Evolutionary conservation across 2,113 vertebrate species (phyloP).

Genomic region (Bos taurus): DNA sequence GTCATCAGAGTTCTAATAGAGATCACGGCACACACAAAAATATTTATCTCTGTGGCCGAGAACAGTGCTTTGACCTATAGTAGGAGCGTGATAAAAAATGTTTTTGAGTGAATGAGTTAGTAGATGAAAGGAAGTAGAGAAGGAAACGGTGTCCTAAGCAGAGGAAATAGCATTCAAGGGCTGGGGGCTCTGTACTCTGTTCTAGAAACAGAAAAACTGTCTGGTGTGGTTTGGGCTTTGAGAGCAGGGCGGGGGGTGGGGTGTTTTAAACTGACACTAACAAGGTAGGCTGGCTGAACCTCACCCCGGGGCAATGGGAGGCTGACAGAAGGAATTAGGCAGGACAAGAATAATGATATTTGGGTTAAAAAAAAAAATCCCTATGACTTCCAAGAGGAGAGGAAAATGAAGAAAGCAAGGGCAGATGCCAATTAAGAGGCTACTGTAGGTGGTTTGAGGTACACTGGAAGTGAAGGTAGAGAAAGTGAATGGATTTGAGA

Average conservation of each 20-base stretch:
- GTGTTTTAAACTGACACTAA: background rate
- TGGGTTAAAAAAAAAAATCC: background rate
- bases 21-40: background rate
- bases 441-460: background rate
- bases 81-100: background rate
- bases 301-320: background rate
- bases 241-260: background rate
- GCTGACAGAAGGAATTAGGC: background rate
- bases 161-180: background rate
- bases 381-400: background rate
- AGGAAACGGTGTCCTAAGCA: background rate
- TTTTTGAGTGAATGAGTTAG: background rate
- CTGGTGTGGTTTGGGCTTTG: background rate
- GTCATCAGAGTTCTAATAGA: background rate
- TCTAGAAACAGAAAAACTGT: background rate
- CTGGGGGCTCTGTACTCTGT: background rate
- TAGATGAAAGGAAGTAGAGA: background rate
- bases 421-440: background rate
- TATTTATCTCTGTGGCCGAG: background rate
- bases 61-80: background rate
- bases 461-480: background rate
- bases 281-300: background rate
- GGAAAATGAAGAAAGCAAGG: background rate
- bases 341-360: background rate
- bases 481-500: background rate